Conservation (phyloP, 1,140 invertebrate species). For the Zaprionus tsacasi region DNA sequence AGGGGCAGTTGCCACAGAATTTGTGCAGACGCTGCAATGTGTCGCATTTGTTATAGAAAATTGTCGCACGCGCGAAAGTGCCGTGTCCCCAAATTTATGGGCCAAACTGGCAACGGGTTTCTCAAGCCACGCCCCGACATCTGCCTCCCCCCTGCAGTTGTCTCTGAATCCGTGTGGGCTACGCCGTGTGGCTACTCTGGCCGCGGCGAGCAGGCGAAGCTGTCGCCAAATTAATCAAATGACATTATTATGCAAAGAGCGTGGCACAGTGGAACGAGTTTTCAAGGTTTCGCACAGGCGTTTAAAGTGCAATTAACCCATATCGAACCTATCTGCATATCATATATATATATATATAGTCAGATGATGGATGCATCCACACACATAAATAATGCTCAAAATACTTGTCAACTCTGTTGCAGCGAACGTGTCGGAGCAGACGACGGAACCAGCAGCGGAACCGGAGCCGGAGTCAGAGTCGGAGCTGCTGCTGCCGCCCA, state of each 20-base stretch:
- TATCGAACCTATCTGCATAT: slow-evolving; percentile 35
- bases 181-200: slow-evolving; percentile 7
- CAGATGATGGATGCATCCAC: slow-evolving; percentile 4
- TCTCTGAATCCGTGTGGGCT: slow-evolving; percentile 25
- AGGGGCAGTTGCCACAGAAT: slow-evolving; percentile 44
- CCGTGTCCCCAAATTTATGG: slow-evolving; percentile 62
- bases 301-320: slow-evolving; percentile 80
- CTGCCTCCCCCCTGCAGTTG: not conserved
- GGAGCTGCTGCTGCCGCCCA: slow-evolving; percentile 76
- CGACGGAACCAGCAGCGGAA: slow-evolving; percentile 7
- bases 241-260: slow-evolving; percentile 74
- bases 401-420: slow-evolving; percentile 28
- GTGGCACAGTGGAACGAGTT: slow-evolving; percentile 61
- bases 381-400: slow-evolving; percentile 25
- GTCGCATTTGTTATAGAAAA: slow-evolving; percentile 68
- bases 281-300: slow-evolving; percentile 71
- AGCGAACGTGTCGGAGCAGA: slow-evolving; percentile 28
- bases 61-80: slow-evolving; percentile 77
- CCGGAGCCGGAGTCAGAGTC: slow-evolving; percentile 32
- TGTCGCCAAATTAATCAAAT: slow-evolving; percentile 77
- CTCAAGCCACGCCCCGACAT: slow-evolving; percentile 50
- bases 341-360: not conserved
- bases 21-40: slow-evolving; percentile 79
- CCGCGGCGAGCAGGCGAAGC: not conserved
- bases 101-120: slow-evolving; percentile 52